A percentile compares a stretch with the other conserved stretches of the same genome.
phyloP scores from a whole-genome alignment of 30 jellyfish, hydroid and myxozoan genomes.

The Hydra vulgaris region DNA sequence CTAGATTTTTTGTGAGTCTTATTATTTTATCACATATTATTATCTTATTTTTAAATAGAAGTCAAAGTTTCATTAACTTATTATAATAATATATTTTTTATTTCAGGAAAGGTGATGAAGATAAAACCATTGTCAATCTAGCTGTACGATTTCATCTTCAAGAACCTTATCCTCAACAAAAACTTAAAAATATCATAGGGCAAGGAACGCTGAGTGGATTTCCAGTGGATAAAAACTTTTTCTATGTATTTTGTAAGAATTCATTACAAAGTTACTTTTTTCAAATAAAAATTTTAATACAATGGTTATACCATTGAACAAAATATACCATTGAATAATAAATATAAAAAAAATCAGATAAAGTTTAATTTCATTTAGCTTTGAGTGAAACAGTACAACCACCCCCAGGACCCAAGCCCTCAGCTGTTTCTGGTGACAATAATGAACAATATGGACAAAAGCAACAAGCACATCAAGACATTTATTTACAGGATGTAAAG shows the following conservation, averaged over 20 bases:
- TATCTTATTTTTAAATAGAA: no score
- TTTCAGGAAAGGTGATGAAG: slow-evolving; percentile 49
- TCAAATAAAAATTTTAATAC: no score
- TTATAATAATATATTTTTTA: no score
- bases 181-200: slow-evolving; percentile 32
- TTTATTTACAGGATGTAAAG: neutral
- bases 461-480: slow-evolving; percentile 24
- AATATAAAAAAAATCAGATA: no score
- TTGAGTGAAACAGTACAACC: slow-evolving; percentile 3
- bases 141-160: slow-evolving; percentile 42
- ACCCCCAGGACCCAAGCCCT: slow-evolving; percentile 9
- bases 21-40: no score
- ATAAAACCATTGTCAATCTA: slow-evolving; percentile 52
- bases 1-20: slow-evolving; percentile 53
- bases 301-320: no score
- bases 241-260: slow-evolving; percentile 55
- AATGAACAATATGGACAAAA: slow-evolving; percentile 12
- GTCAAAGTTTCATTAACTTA: no score
- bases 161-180: slow-evolving; percentile 63
- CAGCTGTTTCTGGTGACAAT: slow-evolving; percentile 1
- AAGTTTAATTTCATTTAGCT: neutral
- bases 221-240: slow-evolving; percentile 53
- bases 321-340: no score
- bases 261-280: no score
- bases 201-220: slow-evolving; percentile 57